A percentile compares a stretch with the other conserved stretches of the same genome.
phyloP scores from a whole-genome alignment of 1,140 invertebrate species.

The Drosophila oshimai region DNA sequence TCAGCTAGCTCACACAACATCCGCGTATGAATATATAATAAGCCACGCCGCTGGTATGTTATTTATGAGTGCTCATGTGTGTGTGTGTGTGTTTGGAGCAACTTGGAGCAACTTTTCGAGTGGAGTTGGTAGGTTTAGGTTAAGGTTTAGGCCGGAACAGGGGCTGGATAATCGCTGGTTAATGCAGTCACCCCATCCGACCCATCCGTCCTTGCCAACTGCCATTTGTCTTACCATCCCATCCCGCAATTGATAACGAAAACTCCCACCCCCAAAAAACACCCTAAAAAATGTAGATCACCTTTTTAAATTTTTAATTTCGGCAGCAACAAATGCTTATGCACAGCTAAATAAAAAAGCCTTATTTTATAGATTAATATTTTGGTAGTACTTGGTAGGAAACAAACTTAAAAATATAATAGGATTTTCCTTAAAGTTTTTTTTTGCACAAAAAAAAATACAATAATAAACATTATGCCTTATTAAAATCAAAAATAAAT shows the following conservation, averaged over 20 bases:
- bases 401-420: no score
- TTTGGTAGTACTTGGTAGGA: no score
- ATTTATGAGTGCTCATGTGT: constrained; percentile 23
- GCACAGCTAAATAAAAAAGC: no score
- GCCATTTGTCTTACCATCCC: constrained; percentile 46
- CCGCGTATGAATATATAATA: constrained; percentile 74
- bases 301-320: no score
- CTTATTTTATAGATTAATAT: no score
- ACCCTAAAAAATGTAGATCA: no score
- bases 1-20: constrained; percentile 53
- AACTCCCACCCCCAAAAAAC: background rate
- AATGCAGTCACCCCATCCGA: constrained; percentile 67
- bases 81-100: constrained; percentile 33
- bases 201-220: constrained; percentile 39
- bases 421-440: no score
- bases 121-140: background rate
- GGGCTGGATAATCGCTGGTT: constrained; percentile 74
- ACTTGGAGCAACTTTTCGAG: constrained; percentile 40
- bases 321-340: no score
- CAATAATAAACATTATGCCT: no score
- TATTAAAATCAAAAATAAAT: no score
- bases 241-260: constrained; percentile 54
- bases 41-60: constrained; percentile 27
- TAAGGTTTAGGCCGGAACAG: constrained; percentile 16
- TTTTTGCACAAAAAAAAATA: no score